These are phyloP conservation scores for Pygoscelis antarcticus DNA, from an alignment of 2,113 vertebrate genomes.

Conservation along the genomic window DNA sequence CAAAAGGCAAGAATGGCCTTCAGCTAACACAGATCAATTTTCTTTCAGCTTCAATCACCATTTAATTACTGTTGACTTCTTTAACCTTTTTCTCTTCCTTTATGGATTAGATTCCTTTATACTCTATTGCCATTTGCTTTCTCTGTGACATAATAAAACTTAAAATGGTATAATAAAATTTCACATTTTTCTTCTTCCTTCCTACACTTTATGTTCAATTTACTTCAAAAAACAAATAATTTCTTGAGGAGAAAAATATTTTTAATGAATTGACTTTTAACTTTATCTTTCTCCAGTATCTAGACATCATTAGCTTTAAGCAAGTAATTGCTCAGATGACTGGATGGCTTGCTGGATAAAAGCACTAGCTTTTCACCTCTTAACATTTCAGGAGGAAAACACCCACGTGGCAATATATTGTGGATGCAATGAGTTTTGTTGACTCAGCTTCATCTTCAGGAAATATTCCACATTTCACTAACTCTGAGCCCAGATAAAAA, in stretches of 20 bases:
- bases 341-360: slow-evolving; percentile 13
- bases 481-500: neutral
- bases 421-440: neutral
- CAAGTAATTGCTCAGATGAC: slow-evolving; percentile 40
- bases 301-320: slow-evolving; percentile 32
- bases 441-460: slow-evolving; percentile 21
- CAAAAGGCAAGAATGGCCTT: slow-evolving; percentile 76
- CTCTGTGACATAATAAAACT: slow-evolving; percentile 69
- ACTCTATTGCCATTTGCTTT: slow-evolving; percentile 63
- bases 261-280: slow-evolving; percentile 57
- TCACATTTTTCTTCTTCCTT: slow-evolving; percentile 60
- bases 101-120: slow-evolving; percentile 72
- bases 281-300: slow-evolving; percentile 37
- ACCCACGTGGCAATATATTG: neutral
- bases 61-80: slow-evolving; percentile 79
- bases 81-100: slow-evolving; percentile 76
- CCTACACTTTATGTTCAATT: slow-evolving; percentile 47
- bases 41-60: slow-evolving; percentile 70
- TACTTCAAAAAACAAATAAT: slow-evolving; percentile 48
- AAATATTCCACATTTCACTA: neutral
- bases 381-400: neutral
- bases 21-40: slow-evolving; percentile 76
- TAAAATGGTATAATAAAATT: slow-evolving; percentile 65
- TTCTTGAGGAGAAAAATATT: slow-evolving; percentile 51
- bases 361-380: neutral